phyloP scores from a whole-genome alignment of 37 sponge, comb jelly and placozoan species.

The Agelas oroides region DNA sequence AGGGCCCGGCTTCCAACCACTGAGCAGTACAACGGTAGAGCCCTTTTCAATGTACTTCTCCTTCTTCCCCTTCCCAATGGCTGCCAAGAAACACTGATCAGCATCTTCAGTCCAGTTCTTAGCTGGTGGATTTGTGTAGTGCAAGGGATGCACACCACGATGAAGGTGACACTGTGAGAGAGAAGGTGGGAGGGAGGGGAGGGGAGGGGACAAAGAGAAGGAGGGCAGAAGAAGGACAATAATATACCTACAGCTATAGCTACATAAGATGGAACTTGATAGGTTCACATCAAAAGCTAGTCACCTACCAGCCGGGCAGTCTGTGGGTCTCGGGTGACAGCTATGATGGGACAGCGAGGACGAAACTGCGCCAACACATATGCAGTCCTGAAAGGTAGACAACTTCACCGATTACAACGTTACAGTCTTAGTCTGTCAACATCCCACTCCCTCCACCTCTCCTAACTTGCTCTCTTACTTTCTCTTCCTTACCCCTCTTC shows the following conservation, averaged over 20 bases:
- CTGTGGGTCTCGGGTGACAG: constrained; percentile 70
- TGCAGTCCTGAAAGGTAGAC: constrained; percentile 47
- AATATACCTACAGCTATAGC: too few relatives aligned
- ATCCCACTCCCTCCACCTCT: too few relatives aligned
- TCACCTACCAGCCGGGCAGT: constrained; percentile 70
- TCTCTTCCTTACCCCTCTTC: too few relatives aligned
- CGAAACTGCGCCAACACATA: constrained; percentile 73
- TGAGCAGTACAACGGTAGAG: constrained; percentile 71
- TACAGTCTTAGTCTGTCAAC: too few relatives aligned
- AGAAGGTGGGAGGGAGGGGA: too few relatives aligned
- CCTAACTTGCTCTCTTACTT: too few relatives aligned
- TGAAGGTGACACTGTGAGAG: constrained; percentile 85
- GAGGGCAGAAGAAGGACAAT: too few relatives aligned
- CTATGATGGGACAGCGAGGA: constrained; percentile 87
- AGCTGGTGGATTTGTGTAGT: constrained; percentile 45
- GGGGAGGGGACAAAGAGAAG: too few relatives aligned
- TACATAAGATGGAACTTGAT: too few relatives aligned
- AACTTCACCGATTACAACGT: too few relatives aligned
- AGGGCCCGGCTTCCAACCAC: constrained; percentile 87
- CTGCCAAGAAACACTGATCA: constrained; percentile 70
- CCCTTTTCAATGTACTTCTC: constrained; percentile 69
- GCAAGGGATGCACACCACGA: constrained; percentile 78
- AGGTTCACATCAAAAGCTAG: too few relatives aligned
- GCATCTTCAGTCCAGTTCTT: constrained; percentile 80
- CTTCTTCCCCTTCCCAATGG: constrained; percentile 53